phyloP scores from a whole-genome alignment of 2,888 invertebrate genomes.

The Hirtodrosophila confusa region DNA sequence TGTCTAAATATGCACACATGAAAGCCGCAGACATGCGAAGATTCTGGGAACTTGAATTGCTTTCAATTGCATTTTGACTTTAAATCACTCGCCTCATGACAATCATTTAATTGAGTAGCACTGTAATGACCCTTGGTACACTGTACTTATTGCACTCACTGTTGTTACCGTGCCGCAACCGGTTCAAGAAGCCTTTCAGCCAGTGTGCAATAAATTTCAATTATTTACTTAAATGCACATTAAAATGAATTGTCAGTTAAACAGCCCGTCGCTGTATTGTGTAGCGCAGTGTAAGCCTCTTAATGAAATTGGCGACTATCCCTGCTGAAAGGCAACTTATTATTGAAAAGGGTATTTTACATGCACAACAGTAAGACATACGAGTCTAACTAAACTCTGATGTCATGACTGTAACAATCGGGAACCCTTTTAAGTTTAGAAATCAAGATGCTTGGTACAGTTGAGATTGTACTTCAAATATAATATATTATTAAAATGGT shows the following conservation, averaged over 20 bases:
- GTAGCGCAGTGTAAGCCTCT: constrained; percentile 27
- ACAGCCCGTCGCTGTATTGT: constrained; percentile 10
- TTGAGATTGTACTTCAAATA: too few relatives aligned
- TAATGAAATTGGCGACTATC: constrained; percentile 27
- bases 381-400: background rate
- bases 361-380: background rate
- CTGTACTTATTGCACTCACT: constrained; percentile 15
- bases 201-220: constrained; percentile 68
- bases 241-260: constrained; percentile 52
- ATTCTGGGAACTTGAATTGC: constrained; percentile 42
- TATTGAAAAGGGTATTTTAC: constrained; percentile 11
- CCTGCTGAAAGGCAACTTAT: constrained; percentile 8
- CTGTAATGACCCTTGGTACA: constrained; percentile 40
- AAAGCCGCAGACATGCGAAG: constrained; percentile 8
- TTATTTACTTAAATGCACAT: constrained; percentile 68
- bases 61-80: constrained; percentile 51
- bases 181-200: constrained; percentile 24
- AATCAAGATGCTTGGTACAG: too few relatives aligned
- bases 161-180: constrained; percentile 5
- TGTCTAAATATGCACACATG: background rate
- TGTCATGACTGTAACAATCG: too few relatives aligned
- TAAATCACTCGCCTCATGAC: constrained; percentile 53
- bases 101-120: constrained; percentile 66
- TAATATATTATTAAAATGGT: too few relatives aligned
- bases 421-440: too few relatives aligned